Conservation (phyloP, 1,140 invertebrate species). For the Stegodyphus mimosarum region DNA sequence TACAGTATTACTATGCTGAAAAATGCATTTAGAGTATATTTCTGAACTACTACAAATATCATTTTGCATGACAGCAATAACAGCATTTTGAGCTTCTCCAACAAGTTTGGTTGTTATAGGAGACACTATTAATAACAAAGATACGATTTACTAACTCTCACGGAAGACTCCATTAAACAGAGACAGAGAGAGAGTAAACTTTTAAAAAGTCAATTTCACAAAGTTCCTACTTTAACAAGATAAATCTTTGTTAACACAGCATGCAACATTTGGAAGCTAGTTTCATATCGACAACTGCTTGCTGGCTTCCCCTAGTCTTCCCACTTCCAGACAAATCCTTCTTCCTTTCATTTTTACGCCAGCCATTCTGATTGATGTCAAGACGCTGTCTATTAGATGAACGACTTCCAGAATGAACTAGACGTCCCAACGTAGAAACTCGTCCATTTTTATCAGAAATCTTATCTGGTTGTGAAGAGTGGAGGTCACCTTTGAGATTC, state of each 20-base stretch:
- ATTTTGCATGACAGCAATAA: conserved; percentile 14
- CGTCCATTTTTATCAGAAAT: conserved; percentile 48
- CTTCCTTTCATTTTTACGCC: conserved; percentile 54
- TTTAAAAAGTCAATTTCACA: conserved; percentile 7
- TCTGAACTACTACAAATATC: background rate
- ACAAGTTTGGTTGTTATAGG: conserved; percentile 7
- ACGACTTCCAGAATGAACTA: conserved; percentile 32
- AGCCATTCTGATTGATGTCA: conserved; percentile 62
- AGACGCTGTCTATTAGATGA: conserved; percentile 34
- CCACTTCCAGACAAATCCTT: conserved; percentile 16
- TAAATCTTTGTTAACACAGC: conserved; percentile 60
- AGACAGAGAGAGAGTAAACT: conserved; percentile 20
- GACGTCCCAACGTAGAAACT: conserved; percentile 15
- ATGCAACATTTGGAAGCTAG: conserved; percentile 62
- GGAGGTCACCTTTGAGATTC: conserved; percentile 38
- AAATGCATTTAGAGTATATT: background rate
- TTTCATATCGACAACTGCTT: conserved; percentile 61
- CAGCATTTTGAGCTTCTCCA: conserved; percentile 36
- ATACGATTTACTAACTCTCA: conserved; percentile 7
- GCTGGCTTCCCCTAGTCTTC: conserved; percentile 25
- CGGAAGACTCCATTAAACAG: conserved; percentile 40
- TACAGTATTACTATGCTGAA: background rate
- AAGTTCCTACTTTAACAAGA: background rate
- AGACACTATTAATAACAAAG: conserved; percentile 27
- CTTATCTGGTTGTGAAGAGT: conserved; percentile 52